Evolutionary conservation across 1,140 invertebrate species (phyloP), one percentile per base, ranked within the genome.

Genomic region (Orchestia grillus): DNA sequence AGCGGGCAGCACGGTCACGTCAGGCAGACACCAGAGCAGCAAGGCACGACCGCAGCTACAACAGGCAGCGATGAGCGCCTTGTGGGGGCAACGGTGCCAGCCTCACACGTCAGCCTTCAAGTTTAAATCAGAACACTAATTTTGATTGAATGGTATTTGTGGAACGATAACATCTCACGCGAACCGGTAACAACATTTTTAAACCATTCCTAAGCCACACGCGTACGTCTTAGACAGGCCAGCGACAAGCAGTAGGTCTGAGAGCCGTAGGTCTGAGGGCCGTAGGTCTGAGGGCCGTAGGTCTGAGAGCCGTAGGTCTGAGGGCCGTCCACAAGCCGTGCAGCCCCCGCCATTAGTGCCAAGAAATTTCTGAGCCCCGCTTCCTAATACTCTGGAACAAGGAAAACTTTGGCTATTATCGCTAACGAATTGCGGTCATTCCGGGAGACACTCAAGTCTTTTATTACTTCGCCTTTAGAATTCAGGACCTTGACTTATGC

Each of bases 381-480:
- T 94, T 94, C 92, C 92, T 94, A 94, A 94, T 94, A 94, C 92
- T 45, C 92, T 44, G 92, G 92, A 94, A 94, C 92, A 94, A 94
- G 92, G 92, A 94, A 94, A 94, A 94, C 92, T 94, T 94, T 94
- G 6, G 92, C 44, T 44, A 94, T 94, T 94, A 94, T 94, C 44
- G 40, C 44, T 94, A 94, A 94, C 92, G 92, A 94, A 94, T 94
- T 94, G 92, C 92, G 92, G 92, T 94, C 92, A 94, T 94, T 94
- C 47, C 41, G 92, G 44, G 92, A 44, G 92, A 94, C 92, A 94
- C 92, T 94, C 92, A 94, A 94, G 43, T 94, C 92, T 94, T 94
- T 94, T 94, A 94, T 94, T 94, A 44, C 92, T 47, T 47, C 43
- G 92, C 92, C 92, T 47, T 94, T 94, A 44, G 92, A 94, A 94